These are phyloP conservation scores for Erynnis tages DNA, from an alignment of 2,888 invertebrate species.

Conservation along the genomic window DNA sequence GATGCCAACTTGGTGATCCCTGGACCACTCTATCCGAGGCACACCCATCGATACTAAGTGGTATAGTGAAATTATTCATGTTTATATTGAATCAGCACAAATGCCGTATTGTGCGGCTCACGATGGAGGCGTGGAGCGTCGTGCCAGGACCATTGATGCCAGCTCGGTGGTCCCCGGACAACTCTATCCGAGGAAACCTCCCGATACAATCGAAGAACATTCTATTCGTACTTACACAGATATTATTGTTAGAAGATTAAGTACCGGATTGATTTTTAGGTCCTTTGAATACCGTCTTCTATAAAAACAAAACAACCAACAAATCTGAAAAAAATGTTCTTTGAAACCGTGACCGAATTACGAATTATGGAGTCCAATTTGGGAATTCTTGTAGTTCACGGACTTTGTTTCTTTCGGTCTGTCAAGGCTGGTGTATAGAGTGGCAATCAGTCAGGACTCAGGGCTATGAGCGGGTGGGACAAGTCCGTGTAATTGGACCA, in stretches of 20 bases:
- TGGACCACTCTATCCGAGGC: constrained; percentile 21
- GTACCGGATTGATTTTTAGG: too few relatives aligned
- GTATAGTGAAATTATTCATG: neutral
- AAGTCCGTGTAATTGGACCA: constrained; percentile 34
- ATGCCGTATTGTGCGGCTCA: constrained; percentile 22
- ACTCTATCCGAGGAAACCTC: constrained; percentile 22
- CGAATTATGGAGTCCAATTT: constrained; percentile 10
- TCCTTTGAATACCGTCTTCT: too few relatives aligned
- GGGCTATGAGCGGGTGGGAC: constrained; percentile 26
- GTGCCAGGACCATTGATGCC: constrained; percentile 29
- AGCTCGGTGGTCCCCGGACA: constrained; percentile 30
- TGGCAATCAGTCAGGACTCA: constrained; percentile 27
- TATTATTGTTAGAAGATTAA: too few relatives aligned
- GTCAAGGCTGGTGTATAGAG: constrained; percentile 23
- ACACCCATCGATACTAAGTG: neutral
- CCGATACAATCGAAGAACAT: too few relatives aligned
- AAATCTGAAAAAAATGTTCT: neutral
- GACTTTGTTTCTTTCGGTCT: constrained; percentile 20
- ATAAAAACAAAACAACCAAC: neutral
- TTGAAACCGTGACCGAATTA: constrained; percentile 15
- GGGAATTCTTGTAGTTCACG: constrained; percentile 22
- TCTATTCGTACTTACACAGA: too few relatives aligned
- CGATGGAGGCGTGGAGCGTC: constrained; percentile 31
- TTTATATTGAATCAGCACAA: too few relatives aligned
- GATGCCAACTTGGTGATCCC: constrained; percentile 30